A percentile compares a stretch with the other conserved stretches of the same genome.
These are phyloP conservation scores for Aproaerema taeniolella DNA, from an alignment of 2,888 invertebrate genomes.

Conservation along the genomic window DNA sequence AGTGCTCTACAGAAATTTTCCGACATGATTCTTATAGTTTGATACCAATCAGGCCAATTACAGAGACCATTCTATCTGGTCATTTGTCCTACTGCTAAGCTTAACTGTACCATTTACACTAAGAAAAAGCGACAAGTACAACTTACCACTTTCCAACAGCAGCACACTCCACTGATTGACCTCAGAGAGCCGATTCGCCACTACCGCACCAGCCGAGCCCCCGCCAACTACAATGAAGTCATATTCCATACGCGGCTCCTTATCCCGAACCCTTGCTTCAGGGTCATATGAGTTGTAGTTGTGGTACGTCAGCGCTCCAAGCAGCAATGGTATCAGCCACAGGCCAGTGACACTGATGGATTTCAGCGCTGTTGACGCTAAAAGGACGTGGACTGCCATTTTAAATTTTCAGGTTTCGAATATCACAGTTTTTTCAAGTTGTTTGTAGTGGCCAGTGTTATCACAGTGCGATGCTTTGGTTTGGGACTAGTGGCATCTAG, in stretches of 20 bases:
- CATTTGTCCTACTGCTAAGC: too few relatives aligned
- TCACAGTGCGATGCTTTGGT: constrained; percentile 38
- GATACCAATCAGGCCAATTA: too few relatives aligned
- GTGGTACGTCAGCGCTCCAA: constrained; percentile 89
- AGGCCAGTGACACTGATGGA: constrained; percentile 87
- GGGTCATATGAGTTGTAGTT: constrained; percentile 89
- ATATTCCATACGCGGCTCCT: constrained; percentile 84
- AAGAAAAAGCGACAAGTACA: too few relatives aligned
- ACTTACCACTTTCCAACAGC: constrained; percentile 83
- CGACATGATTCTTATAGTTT: too few relatives aligned
- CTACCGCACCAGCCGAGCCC: constrained; percentile 93
- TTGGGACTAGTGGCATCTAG: constrained; percentile 36
- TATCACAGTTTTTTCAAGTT: constrained; percentile 21
- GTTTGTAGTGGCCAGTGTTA: constrained; percentile 12
- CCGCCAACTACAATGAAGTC: constrained; percentile 91
- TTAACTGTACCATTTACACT: too few relatives aligned
- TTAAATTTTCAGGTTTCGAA: constrained; percentile 20
- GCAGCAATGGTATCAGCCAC: constrained; percentile 89
- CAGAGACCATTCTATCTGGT: too few relatives aligned
- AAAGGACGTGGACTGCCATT: constrained; percentile 86
- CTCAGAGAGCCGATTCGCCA: constrained; percentile 89
- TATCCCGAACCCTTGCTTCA: constrained; percentile 85
- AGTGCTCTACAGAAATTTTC: too few relatives aligned
- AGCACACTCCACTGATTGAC: constrained; percentile 86
- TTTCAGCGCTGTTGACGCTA: constrained; percentile 87